Conservation (phyloP, 2,113 vertebrate species). For the Zosterops borbonicus region DNA sequence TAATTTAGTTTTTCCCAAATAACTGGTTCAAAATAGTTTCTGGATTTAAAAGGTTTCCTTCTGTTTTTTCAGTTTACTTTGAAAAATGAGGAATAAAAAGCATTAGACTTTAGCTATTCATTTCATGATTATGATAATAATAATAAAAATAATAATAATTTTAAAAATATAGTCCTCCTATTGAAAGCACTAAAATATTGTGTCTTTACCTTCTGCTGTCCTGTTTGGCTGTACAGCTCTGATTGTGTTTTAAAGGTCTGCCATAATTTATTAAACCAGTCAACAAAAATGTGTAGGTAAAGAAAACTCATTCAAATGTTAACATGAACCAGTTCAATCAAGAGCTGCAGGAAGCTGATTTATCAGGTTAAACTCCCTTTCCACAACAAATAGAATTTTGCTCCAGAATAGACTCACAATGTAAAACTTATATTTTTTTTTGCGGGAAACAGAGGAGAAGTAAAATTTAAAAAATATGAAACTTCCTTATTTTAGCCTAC, state of each 20-base stretch:
- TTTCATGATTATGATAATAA: neutral
- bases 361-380: neutral
- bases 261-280: conserved; percentile 1
- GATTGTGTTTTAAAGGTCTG: neutral
- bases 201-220: neutral
- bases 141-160: neutral
- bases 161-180: neutral
- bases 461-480: neutral
- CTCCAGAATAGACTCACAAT: neutral
- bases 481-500: neutral
- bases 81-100: neutral
- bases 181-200: neutral
- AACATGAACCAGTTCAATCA: neutral
- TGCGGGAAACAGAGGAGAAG: neutral
- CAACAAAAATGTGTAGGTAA: conserved; percentile 17
- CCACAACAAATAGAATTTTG: neutral
- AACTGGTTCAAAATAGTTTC: neutral
- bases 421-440: neutral
- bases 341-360: neutral
- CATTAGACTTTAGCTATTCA: neutral
- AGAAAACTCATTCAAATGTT: neutral
- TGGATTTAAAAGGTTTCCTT: neutral
- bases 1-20: neutral
- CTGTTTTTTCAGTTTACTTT: neutral
- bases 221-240: neutral